Base-by-base conservation (phyloP, 2,888 invertebrate genomes). In the Dioctria rufipes region DNA sequence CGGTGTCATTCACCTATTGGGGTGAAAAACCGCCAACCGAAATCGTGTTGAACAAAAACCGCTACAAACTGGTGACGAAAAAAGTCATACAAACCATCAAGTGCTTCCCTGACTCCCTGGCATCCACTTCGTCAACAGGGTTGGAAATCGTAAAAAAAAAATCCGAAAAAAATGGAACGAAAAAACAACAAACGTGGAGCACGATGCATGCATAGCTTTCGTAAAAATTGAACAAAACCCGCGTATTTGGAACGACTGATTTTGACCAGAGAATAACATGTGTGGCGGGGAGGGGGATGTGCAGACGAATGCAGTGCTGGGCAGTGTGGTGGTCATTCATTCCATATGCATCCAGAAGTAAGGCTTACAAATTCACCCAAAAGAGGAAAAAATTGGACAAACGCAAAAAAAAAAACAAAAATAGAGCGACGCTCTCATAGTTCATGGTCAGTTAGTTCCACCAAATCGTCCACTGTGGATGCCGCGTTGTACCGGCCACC, bases 371-470 rank as follows among this genome's bases (percentile, higher is more conserved):
- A 71, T 71, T 80, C 80, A 61, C 61, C 63, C 61, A 80, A 61
- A 71, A 60, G 61, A 54, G 69, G 71, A 80, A 80, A 80, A 60
- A 71, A 66, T 79, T 42, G 43, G 11, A 42, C 42, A 13, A 61
- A 65, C 60, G 43, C 25, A 80, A 71, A 80, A 67, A 43, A 2
- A 25, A 25, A 66, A 69, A 71, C 63, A 40, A 77, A 25, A 51
- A 78, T 66, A 79, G 60, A 39, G 66, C 54, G 80, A 60, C 75
- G 67, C 75, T 73, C 80, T 63, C 81, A 82, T 82, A 82, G 81
- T 81, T 82, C 82, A 82, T 81, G 82, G 82, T 82, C 82, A 82
- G 82, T 81, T 82, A 82, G 82, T 81, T 82, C 77, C 77, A 75
- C 80, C 77, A 78, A 82, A 82, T 81, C 81, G 80, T 81, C 46